Conservation (phyloP, 1,140 invertebrate genomes). For the Conus ventricosus region DNA sequence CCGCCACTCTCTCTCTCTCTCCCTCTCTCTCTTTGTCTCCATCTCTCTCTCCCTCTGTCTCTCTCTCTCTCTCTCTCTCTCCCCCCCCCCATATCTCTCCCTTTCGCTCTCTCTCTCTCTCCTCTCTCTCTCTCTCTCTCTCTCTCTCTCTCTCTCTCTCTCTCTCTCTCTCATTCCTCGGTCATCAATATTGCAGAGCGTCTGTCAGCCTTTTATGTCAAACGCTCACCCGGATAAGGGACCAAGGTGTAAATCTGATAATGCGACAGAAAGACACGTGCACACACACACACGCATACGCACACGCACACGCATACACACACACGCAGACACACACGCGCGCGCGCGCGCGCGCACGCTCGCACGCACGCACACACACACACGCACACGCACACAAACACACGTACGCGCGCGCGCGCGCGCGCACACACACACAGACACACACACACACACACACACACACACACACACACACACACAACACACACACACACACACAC, state of each 20-base stretch:
- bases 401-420: background rate
- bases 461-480: background rate
- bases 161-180: background rate
- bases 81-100: too few species aligned
- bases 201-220: too few species aligned
- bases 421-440: background rate
- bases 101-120: too few species aligned
- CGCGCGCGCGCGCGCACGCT: background rate
- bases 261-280: too few species aligned
- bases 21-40: too few species aligned
- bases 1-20: background rate
- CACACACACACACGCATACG: background rate
- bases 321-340: background rate
- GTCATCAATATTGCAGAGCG: background rate
- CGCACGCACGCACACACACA: background rate
- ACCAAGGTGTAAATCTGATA: too few species aligned
- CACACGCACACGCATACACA: background rate
- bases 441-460: slow-evolving; percentile 1
- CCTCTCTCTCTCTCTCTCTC: too few species aligned
- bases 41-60: too few species aligned
- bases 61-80: slow-evolving; percentile 6
- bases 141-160: background rate
- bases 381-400: background rate
- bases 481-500: background rate
- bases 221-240: too few species aligned